Base-by-base conservation (phyloP, 2,113 vertebrate species). In the Bombycilla garrulus region DNA sequence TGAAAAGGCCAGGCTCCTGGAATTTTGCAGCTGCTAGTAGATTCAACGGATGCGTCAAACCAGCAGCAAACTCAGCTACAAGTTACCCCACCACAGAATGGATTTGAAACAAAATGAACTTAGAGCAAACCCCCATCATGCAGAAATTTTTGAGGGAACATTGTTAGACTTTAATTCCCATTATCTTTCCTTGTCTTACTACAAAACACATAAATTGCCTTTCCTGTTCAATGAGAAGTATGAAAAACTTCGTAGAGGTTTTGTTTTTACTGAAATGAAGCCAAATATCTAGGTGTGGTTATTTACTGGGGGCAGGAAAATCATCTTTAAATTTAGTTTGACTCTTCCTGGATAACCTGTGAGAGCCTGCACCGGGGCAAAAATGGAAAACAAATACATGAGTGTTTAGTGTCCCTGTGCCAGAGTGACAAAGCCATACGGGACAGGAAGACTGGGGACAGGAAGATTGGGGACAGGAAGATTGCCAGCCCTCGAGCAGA, bases 21-120 rank as follows among this genome's bases (percentile, higher is more conserved):
- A 97, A 97, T 98, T 97, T 95, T 94, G 93, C 95, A 94, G 91
- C 91, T 97, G 95, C 93, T 73, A 71, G 86, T 92, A 40, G 83
- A 98, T 93, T 97, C 91, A 96, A 95, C 44, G 6, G 84, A 92
- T 89, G 78, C 77, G 56, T 13, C 92, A 88, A 86, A 90, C 53
- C 92, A 97, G 86, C 79, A 95, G 85, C 65, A 77, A 92, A 91
- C 90, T 91, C 93, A 97, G 94, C 90, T 90, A 84, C 66, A 44
- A 86, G 67, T 93, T 87, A 70, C 57, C 65, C 38, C 45, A 19
- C 5, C 79, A 57, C 56, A 65, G 42, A 89, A 50, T 3, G 70
- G 35, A 31, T 73, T 2, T 54, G 79, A 69, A 85, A 61, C 31
- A 80, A 92, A 83, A 70, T 18, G 11, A 73, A 81, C 38, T 91